Evolutionary conservation across 92 coral and sea anemone genomes (phyloP), one percentile per base, ranked within the genome.

Genomic region (Zoanthus solanderi): DNA sequence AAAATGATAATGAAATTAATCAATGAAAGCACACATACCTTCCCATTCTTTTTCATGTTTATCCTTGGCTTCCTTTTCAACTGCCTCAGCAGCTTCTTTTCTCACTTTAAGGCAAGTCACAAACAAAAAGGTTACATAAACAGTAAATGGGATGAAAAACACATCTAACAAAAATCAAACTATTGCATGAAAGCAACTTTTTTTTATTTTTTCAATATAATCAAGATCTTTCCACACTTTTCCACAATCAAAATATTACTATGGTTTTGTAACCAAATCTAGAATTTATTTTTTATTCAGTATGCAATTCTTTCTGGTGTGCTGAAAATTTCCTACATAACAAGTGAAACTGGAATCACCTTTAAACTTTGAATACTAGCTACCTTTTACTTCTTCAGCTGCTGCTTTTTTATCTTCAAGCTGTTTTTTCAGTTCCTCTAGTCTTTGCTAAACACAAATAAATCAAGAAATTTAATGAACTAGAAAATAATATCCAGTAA

Each of bases 1-100:
- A 37, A 37, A 2, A 37, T 37, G 42, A 37, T 37, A 37, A 37
- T 37, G 42, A 37, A 5, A 0, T 58, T 14, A n/a, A 23, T 18
- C n/a, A 8, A 5, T 18, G 10, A 63, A 28, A 6, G 32, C 30
- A n/a, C 12, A 14, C 83, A 61, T 58, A 96, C 99, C 99, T 94
- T 97, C 97, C 99, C 99, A 97, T 47, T 89, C 99, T 47, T 97
- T 95, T 52, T 97, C 98, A 73, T 95, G 98, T 72, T 89, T 95
- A n/a, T 95, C 99, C 84, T 95, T 97, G 15, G 95, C 95, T 73
- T 95, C 99, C 77, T 92, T 93, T 79, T 97, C 99, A 72, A 81
- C 53, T 12, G 92, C 88, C 86, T 97, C 99, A 13, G 87, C 98
- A 31, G 90, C 91, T 79, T 97, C 98, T 79, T 97, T 97, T 76